Base-by-base conservation (phyloP, 2,797 vertebrate species). In the Phoeniculus purpureus region DNA sequence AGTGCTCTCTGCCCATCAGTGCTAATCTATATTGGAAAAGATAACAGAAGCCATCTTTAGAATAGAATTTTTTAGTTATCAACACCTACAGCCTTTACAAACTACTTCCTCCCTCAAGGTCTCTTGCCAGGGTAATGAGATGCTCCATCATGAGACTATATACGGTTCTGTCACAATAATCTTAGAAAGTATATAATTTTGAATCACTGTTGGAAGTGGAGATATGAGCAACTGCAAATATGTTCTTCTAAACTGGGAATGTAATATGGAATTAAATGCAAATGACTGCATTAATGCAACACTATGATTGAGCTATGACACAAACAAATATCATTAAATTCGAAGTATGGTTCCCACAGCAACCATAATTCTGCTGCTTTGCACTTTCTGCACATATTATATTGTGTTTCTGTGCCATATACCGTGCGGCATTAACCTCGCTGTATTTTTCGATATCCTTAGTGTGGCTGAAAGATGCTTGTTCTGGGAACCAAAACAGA, bases 181-280 rank as follows among this genome's bases (percentile, higher is more conserved):
- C 85, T 76, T 47, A 67, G 60, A 66, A 93, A 89, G 64, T 89
- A 81, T 89, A 52, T 92, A 83, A 93, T 94, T 96, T 96, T 88
- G 74, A 93, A 83, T 89, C 83, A 75, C 62, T 92, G 59, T 62
- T 92, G 88, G 94, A 93, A 93, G 60, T 15, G 76, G 37, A 88
- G 77, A 92, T 56, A 82, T 66, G 52, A 93, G 26, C 66, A 94
- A 94, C 56, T 88, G 62, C 72, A 90, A 95, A 93, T 82, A 15
- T 92, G 88, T 91, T 93, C 88, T 80, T 95, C 91, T 95, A 91
- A 94, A 94, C 73, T 87, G 83, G 71, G 80, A 93, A 91, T 31
- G 55, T 87, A 94, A 62, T 95, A 91, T 77, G 80, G 85, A 94
- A 96, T 95, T 96, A 95, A 95, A 95, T 91, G 94, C 87, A 96